Evolutionary conservation across 2,888 invertebrate genomes (phyloP), one percentile per base, ranked within the genome.

Genomic region (Drosophila demipolita): DNA sequence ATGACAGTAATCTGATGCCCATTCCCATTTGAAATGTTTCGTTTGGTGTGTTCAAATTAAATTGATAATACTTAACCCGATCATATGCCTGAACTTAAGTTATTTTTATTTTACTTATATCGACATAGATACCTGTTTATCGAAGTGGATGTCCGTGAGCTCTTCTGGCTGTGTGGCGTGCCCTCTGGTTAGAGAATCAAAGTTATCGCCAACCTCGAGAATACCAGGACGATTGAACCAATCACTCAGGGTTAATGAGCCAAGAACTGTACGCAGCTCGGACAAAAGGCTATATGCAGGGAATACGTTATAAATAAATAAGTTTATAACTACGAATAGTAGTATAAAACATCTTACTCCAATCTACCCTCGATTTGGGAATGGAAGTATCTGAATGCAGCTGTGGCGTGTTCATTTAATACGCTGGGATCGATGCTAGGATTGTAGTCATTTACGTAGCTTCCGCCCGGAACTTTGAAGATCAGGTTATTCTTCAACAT

Each of bases 141-240:
- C 96, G 93, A 96, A 96, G 93, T 94, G 97, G 77, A 95, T 95
- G 92, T 98, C 98, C 71, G 96, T 95, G 79, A 94, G 95, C 87
- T 96, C 95, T 92, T 97, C 95, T 1, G 96, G 95, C 90, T 98
- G 97, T 17, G 95, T 95, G 4, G 96, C 94, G 88, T 98, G 94
- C 9, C 97, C 97, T 93, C 97, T 94, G 1, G 96, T 94, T 63
- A 97, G 94, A 72, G 96, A 95, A 91, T 97, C 96, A 86, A 97
- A 96, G 83, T 94, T 94, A 67, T 94, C 93, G 35, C 92, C 93
- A 33, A 93, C 91, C 83, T 95, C 95, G 65, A 95, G 92, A 61
- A 95, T 93, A 50, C 93, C 93, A 7, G 95, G 95, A 38, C 94
- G 92, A 88, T 94, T 94, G 82, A 94, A 94, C 93, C 94, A 94